A percentile compares a stretch with the other conserved stretches of the same genome.
phyloP scores from a whole-genome alignment of 2,113 vertebrate species.

The Hepsetus odoe region DNA sequence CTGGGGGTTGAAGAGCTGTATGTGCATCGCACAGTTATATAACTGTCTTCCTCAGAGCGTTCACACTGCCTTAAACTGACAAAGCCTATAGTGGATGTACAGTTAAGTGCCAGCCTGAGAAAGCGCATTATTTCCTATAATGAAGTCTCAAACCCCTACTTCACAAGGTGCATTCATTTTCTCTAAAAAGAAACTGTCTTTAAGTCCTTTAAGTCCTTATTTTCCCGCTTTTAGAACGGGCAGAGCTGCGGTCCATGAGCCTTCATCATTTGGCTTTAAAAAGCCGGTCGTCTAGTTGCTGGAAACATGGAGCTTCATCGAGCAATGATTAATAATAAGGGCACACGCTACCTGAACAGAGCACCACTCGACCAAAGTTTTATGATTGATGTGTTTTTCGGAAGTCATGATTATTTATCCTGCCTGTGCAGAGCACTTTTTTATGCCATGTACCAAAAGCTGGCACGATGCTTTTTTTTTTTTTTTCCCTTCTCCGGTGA shows the following conservation, averaged over 20 bases:
- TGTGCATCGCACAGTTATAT: conserved; percentile 48
- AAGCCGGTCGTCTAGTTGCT: not conserved
- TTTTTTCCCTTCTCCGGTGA: conserved; percentile 84
- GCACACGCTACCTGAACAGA: not conserved
- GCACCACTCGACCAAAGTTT: conserved; percentile 8
- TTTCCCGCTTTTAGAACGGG: conserved; percentile 5
- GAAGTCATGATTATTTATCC: conserved; percentile 29
- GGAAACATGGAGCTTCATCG: not conserved
- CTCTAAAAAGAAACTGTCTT: not conserved
- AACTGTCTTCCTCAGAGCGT: conserved; percentile 42
- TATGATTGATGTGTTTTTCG: conserved; percentile 37
- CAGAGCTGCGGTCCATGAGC: not conserved
- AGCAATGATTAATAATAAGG: conserved; percentile 30
- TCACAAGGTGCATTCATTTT: conserved; percentile 41
- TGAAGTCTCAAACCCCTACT: conserved; percentile 51
- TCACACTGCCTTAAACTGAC: conserved; percentile 50
- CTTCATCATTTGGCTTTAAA: not conserved
- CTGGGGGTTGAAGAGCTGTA: conserved; percentile 44
- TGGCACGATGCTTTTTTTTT: conserved; percentile 80
- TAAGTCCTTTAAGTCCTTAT: conserved; percentile 16
- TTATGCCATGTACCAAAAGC: conserved; percentile 65
- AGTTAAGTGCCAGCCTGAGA: conserved; percentile 33
- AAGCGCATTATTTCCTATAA: conserved; percentile 48
- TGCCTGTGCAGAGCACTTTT: conserved; percentile 9
- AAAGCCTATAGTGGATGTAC: conserved; percentile 50